Evolutionary conservation across 2,797 vertebrate genomes (phyloP), one percentile per base, ranked within the genome.

Genomic region (Bothrops alternatus): DNA sequence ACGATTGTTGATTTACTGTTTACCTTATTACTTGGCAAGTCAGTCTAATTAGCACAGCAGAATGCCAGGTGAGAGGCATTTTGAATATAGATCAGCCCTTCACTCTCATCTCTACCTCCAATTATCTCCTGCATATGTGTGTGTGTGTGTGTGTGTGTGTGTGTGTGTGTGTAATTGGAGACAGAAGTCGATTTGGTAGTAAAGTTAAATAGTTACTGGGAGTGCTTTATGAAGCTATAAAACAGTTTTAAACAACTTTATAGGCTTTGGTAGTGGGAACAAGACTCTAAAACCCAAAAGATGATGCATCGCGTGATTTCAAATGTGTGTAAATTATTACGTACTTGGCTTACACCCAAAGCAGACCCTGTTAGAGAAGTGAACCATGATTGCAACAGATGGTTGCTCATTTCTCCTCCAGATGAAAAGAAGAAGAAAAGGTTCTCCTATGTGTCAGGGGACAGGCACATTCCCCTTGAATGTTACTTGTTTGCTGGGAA

Each of bases 11-110:
- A 95, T 95, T 94, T 47, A 60, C 47, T 32, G 78, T 1, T 94
- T 91, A 88, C 91, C 94, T 93, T 94, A 60, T 78, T 92, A 95
- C 95, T 92, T 93, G 56, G 42, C 85, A 89, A 96, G 95, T 94
- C 94, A 94, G 94, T 96, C 95, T 96, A 96, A 97, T 97, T 95
- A 97, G 96, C 93, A 78, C 91, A 90, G 20, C 32, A 92, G 93
- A 93, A 94, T 87, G 94, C 1, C 7, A 88, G 88, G 92, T 89
- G 94, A 93, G 93, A 85, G 6, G 91, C 87, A 94, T 96, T 90
- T 96, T 94, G 32, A 65, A 65, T n/a, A n/a, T 12, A 37, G 16
- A 58, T 58, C 69, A 73, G 69, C 69, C 69, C 32, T 73, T 73
- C 32, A 37, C 1, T 1, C 32, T 32, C 69, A 73, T 37, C 32